Base-by-base conservation (phyloP, 1,140 invertebrate species). In the Arctopsyche grandis region DNA sequence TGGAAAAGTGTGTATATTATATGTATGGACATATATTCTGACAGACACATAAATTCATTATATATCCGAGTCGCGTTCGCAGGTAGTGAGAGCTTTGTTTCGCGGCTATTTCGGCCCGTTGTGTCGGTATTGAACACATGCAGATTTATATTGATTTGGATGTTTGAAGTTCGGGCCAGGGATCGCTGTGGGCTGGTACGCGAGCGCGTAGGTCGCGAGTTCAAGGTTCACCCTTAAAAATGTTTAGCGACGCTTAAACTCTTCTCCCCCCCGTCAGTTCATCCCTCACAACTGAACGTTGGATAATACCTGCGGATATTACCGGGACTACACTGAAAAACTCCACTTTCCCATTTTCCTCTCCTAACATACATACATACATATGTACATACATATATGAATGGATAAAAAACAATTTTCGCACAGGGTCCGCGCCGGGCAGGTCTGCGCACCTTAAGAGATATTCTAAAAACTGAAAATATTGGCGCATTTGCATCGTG, bases 101-200 rank as follows among this genome's bases (percentile, higher is more conserved):
- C 29, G 29, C 29, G 29, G 29, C 29, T 38, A 38, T 38, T 38
- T 38, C 29, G 29, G 29, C 29, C 29, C 7, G 29, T 38, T 38
- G 29, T 38, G 1, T 38, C 7, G 29, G 29, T 38, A 52, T 52
- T 52, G 48, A 52, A 16, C 48, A 52, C 16, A 52, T 16, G 48
- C 48, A 52, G 48, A 52, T 52, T 52, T 16, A 52, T 52, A 52
- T 52, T 52, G 48, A 52, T 52, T 52, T 52, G 16, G 48, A 52
- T 52, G 48, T 16, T 16, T 52, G 48, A 52, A 52, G 48, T 52
- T 52, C 16, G 48, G 48, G 3, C 29, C 48, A 52, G 48, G 48
- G 29, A 38, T 38, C 29, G 29, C 7, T 38, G 1, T 38, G 29
- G 29, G 29, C 29, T 38, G 29, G 48, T 52, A 16, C 10, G 48